These are phyloP conservation scores for Camponotus vicinus DNA, from an alignment of 1,140 invertebrate genomes.

Conservation along the genomic window DNA sequence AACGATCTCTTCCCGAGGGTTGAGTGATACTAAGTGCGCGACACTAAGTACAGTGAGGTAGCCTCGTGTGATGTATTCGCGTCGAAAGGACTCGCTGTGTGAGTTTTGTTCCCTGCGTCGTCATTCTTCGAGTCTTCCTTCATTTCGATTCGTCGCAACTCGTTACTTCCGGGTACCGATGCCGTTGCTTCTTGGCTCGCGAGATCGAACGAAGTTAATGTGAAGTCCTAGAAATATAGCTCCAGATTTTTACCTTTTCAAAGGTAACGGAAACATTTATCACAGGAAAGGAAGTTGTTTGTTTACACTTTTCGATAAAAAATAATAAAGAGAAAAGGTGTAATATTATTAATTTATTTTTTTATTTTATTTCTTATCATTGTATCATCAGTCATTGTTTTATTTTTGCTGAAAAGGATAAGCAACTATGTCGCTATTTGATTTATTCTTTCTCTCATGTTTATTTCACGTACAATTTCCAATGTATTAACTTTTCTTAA, in stretches of 20 bases:
- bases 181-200: slow-evolving; percentile 3
- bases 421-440: too few relatives aligned
- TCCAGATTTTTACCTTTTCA: slow-evolving; percentile 14
- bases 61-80: slow-evolving; percentile 30
- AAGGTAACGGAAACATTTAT: neutral
- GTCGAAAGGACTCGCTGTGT: slow-evolving; percentile 7
- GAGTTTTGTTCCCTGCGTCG: neutral
- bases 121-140: neutral
- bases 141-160: neutral
- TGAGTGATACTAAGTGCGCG: slow-evolving; percentile 69
- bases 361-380: neutral
- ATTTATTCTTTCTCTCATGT: too few relatives aligned
- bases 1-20: neutral
- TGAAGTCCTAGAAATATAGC: neutral
- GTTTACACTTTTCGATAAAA: neutral
- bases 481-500: too few relatives aligned
- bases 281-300: neutral
- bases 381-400: neutral
- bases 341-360: neutral
- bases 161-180: slow-evolving; percentile 27
- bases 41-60: slow-evolving; percentile 53
- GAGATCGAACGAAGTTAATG: slow-evolving; percentile 3
- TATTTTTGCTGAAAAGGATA: too few relatives aligned
- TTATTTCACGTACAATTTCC: too few relatives aligned
- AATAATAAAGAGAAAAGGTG: neutral